Conservation (phyloP, 2,888 invertebrate species). For the Mycogona germanica region DNA sequence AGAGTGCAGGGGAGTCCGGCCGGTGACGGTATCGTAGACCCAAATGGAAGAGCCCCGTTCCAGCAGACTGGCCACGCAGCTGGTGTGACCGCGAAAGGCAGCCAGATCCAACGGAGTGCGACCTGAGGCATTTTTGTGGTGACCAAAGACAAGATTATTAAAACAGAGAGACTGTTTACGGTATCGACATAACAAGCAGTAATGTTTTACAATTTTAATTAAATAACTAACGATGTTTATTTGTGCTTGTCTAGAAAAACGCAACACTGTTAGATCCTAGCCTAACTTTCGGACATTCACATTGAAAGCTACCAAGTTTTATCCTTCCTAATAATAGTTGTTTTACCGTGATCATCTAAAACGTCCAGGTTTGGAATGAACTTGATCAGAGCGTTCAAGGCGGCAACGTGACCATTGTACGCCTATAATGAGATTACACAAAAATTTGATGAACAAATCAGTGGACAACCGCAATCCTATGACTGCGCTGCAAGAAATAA, state of each 20-base stretch:
- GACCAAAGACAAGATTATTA: too few relatives aligned
- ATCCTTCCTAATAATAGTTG: neutral
- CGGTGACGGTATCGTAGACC: conserved; percentile 38
- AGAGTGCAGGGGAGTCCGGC: conserved; percentile 43
- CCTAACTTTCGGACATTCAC: too few relatives aligned
- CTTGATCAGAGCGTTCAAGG: conserved; percentile 38
- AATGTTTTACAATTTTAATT: too few relatives aligned
- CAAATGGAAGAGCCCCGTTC: conserved; percentile 43
- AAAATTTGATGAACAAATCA: conserved; percentile 2
- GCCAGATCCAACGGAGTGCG: conserved; percentile 48
- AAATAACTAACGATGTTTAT: too few relatives aligned
- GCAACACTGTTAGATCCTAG: too few relatives aligned
- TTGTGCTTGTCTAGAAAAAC: too few relatives aligned
- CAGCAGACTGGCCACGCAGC: conserved; percentile 44
- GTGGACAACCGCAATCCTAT: too few relatives aligned
- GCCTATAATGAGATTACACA: conserved; percentile 30
- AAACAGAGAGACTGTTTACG: too few relatives aligned
- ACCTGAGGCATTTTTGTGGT: conserved; percentile 22
- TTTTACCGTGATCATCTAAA: conserved; percentile 14
- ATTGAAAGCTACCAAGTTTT: too few relatives aligned
- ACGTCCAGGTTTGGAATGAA: conserved; percentile 16
- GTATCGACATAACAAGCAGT: too few relatives aligned
- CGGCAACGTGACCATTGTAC: conserved; percentile 44
- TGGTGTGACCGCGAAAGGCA: conserved; percentile 43
- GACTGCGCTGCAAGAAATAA: too few relatives aligned